phyloP scores from a whole-genome alignment of 2,797 vertebrate genomes.

The Pipistrellus pipistrellus region DNA sequence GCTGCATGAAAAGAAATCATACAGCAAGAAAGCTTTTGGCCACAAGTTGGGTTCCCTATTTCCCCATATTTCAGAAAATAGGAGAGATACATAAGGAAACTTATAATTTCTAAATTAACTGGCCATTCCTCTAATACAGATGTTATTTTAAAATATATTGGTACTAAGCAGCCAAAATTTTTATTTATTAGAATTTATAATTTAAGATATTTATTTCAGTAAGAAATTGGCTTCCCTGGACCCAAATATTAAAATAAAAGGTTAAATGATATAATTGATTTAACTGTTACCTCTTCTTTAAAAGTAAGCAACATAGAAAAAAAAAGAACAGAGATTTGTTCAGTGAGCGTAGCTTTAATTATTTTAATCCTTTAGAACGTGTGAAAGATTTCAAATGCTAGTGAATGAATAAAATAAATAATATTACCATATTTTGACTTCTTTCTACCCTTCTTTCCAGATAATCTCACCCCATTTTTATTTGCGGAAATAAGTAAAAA shows the following conservation, averaged over 20 bases:
- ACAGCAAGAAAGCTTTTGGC: background rate
- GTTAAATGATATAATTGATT: background rate
- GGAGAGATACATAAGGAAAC: background rate
- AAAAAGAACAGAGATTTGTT: background rate
- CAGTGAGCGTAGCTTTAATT: background rate
- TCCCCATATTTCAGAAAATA: slow-evolving; percentile 16
- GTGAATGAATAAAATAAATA: slow-evolving; percentile 8
- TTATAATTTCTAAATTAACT: slow-evolving; percentile 14
- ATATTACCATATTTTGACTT: background rate
- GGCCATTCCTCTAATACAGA: background rate
- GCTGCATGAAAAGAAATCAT: slow-evolving; percentile 13
- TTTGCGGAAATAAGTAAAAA: background rate
- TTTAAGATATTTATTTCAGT: background rate
- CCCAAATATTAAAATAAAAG: background rate
- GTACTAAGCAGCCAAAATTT: background rate
- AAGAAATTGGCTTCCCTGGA: background rate
- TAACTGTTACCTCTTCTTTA: background rate
- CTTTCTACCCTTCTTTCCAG: background rate
- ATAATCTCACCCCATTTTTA: background rate
- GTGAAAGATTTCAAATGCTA: background rate
- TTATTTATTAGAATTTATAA: background rate
- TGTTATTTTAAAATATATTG: background rate
- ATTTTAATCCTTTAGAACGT: background rate
- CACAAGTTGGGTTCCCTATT: background rate
- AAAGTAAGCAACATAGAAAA: slow-evolving; percentile 37